Conservation (phyloP, 53 echinoderm and acorn worm genomes). For the Astropecten irregularis region DNA sequence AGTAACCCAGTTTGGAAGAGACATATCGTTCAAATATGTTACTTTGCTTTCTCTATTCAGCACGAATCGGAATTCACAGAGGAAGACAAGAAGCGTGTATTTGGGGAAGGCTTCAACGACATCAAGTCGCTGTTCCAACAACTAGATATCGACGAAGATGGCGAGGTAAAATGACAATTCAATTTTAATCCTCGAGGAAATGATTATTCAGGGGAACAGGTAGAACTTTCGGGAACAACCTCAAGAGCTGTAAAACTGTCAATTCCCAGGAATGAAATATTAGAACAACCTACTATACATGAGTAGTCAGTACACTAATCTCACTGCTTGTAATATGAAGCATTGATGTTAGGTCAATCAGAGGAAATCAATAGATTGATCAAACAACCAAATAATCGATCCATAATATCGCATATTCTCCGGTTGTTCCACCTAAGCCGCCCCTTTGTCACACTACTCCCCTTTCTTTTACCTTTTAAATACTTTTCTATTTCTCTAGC, state of each 20-base stretch:
- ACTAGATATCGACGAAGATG: neutral
- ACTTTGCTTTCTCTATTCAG: neutral
- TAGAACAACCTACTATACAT: neutral
- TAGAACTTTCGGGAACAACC: neutral
- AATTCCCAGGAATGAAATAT: neutral
- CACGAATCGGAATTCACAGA: slow-evolving; percentile 64
- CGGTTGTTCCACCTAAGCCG: no score
- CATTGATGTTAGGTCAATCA: no score
- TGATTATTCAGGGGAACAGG: neutral
- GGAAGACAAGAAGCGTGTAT: slow-evolving; percentile 63
- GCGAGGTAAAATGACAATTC: neutral
- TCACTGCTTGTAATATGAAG: neutral
- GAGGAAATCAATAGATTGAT: no score
- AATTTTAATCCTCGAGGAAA: neutral
- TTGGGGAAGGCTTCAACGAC: slow-evolving; percentile 56
- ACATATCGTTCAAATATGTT: neutral
- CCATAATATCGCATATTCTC: no score
- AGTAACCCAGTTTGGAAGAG: no score
- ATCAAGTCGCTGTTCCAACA: slow-evolving; percentile 11
- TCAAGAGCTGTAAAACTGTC: neutral
- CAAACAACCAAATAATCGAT: no score
- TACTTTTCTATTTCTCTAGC: no score
- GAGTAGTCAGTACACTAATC: neutral
- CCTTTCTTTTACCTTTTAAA: no score
- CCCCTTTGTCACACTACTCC: no score